phyloP scores from a whole-genome alignment of 2,113 vertebrate genomes.

The Tachuris rubrigastra region DNA sequence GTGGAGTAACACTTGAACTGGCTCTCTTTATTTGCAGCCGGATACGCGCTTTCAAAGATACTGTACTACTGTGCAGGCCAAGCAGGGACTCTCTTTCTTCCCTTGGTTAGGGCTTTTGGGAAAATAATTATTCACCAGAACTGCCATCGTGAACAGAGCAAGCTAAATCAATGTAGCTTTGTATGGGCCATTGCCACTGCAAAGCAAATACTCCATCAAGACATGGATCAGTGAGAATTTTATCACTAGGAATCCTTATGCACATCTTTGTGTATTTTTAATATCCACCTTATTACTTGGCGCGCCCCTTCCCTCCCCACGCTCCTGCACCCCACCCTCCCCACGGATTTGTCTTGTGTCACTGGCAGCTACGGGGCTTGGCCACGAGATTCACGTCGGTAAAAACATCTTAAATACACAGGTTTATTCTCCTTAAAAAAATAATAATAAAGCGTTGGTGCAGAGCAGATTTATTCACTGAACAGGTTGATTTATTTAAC shows the following conservation, averaged over 20 bases:
- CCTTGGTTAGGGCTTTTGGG: conserved; percentile 47
- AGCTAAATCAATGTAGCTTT: conserved; percentile 61
- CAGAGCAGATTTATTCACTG: conserved; percentile 73
- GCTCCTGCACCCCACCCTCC: background rate
- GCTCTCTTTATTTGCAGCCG: conserved; percentile 44
- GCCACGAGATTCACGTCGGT: background rate
- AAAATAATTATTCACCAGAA: conserved; percentile 63
- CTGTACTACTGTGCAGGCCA: conserved; percentile 48
- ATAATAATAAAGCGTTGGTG: conserved; percentile 47
- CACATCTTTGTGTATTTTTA: conserved; percentile 44
- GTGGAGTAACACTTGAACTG: conserved; percentile 44
- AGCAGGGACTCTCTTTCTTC: conserved; percentile 46
- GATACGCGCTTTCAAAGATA: conserved; percentile 59
- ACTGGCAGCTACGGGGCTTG: background rate
- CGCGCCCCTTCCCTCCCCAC: background rate
- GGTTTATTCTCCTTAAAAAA: background rate
- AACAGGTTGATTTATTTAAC: conserved; percentile 76
- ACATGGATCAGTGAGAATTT: conserved; percentile 53
- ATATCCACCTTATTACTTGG: background rate
- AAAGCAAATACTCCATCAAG: conserved; percentile 68
- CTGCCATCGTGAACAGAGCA: conserved; percentile 43
- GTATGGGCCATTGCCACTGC: conserved; percentile 47
- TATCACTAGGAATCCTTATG: conserved; percentile 41
- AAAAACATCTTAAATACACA: background rate
- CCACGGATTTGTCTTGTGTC: background rate